These are phyloP conservation scores for Blomia tropicalis DNA, from an alignment of 2,888 invertebrate genomes.

Conservation along the genomic window DNA sequence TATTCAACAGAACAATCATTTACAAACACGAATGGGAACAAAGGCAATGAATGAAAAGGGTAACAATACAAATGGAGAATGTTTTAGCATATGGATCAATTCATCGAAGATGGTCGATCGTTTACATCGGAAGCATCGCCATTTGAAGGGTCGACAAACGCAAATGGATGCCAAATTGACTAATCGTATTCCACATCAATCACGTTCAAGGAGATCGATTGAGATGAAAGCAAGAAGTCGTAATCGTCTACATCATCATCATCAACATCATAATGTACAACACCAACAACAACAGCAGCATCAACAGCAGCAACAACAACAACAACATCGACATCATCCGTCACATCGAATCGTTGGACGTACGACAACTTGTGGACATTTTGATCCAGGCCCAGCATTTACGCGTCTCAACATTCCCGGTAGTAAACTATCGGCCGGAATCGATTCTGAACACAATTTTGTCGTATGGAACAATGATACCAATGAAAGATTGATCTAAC, in stretches of 20 bases:
- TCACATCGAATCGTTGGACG: background rate
- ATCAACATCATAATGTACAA: background rate
- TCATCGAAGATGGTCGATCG: constrained; percentile 26
- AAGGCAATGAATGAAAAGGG: too few species aligned
- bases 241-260: background rate
- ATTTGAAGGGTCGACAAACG: background rate
- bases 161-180: background rate
- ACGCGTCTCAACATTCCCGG: background rate
- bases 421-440: background rate
- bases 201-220: too few species aligned
- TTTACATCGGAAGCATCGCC: constrained; percentile 24
- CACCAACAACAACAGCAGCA: background rate
- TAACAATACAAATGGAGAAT: background rate
- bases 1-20: background rate
- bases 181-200: background rate
- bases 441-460: constrained; percentile 9
- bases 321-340: background rate
- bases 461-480: constrained; percentile 22
- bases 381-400: background rate
- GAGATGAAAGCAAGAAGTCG: background rate
- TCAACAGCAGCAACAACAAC: background rate
- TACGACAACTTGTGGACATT: too few species aligned
- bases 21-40: background rate
- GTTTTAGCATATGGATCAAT: constrained; percentile 21
- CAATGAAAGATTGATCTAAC: constrained; percentile 21